Conservation (phyloP, 2,797 vertebrate species). For the Acrocephalus scirpaceus region DNA sequence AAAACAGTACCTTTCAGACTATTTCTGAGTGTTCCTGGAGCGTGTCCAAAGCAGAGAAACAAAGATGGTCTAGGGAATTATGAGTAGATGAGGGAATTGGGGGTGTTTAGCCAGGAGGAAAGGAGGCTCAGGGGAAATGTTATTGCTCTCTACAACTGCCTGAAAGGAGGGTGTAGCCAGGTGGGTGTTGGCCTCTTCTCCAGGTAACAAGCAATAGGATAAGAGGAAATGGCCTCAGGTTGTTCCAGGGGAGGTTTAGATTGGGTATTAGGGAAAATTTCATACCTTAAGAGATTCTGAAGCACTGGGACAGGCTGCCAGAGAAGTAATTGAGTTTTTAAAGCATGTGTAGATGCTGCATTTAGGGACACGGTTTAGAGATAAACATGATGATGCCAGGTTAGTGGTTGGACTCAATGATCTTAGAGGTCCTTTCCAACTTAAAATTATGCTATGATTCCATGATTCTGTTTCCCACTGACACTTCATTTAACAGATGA, state of each 20-base stretch:
- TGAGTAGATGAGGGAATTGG: background rate
- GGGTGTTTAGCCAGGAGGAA: background rate
- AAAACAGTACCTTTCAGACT: background rate
- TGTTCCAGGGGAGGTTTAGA: background rate
- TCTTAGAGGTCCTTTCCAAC: background rate
- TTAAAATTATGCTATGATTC: background rate
- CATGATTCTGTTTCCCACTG: background rate
- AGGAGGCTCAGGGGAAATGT: fast-evolving
- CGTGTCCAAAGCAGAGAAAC: background rate
- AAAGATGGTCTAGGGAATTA: background rate
- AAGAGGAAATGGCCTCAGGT: background rate
- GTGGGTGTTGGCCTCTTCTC: background rate
- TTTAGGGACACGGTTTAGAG: background rate
- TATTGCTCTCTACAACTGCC: background rate
- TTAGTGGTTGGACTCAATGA: background rate
- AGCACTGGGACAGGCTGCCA: background rate
- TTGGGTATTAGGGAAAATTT: background rate
- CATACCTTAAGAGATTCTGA: background rate
- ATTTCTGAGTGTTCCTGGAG: background rate
- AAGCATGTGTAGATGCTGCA: background rate
- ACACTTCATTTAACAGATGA: background rate
- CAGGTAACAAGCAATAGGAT: background rate
- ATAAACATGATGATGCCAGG: background rate
- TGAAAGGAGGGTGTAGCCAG: background rate
- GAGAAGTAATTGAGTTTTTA: background rate